phyloP scores from a whole-genome alignment of 2,888 invertebrate genomes.

The Dynastes maya region DNA sequence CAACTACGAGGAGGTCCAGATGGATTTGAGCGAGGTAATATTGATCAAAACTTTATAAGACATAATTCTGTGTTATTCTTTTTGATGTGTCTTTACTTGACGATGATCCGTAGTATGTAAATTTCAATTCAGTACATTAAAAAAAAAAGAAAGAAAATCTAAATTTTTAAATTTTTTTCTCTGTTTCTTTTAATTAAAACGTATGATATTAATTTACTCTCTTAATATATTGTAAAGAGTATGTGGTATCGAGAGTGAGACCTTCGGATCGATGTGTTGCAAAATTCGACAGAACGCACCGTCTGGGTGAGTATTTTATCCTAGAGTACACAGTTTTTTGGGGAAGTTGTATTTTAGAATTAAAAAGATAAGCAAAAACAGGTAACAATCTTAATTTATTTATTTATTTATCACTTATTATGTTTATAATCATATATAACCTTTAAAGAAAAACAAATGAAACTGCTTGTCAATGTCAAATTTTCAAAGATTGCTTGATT shows the following conservation, averaged over 20 bases:
- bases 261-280: constrained; percentile 58
- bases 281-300: constrained; percentile 51
- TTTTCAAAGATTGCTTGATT: too few relatives aligned
- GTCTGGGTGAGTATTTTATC: constrained; percentile 54
- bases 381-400: constrained; percentile 32
- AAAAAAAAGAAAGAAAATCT: constrained; percentile 21
- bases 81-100: too few relatives aligned
- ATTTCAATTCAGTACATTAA: background rate
- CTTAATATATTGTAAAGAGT: constrained; percentile 72
- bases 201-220: constrained; percentile 72
- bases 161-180: constrained; percentile 36
- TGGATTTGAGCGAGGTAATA: constrained; percentile 82
- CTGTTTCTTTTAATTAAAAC: constrained; percentile 55
- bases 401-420: too few relatives aligned
- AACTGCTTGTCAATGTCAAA: too few relatives aligned
- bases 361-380: constrained; percentile 5
- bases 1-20: constrained; percentile 84
- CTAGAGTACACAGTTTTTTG: constrained; percentile 37
- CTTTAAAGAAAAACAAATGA: too few relatives aligned
- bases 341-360: constrained; percentile 46
- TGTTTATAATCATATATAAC: too few relatives aligned
- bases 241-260: constrained; percentile 65
- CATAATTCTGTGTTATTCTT: too few relatives aligned
- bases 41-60: constrained; percentile 2
- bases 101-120: background rate